These are phyloP conservation scores for Neoaliturus tenellus DNA, from an alignment of 2,888 invertebrate genomes.

Conservation along the genomic window DNA sequence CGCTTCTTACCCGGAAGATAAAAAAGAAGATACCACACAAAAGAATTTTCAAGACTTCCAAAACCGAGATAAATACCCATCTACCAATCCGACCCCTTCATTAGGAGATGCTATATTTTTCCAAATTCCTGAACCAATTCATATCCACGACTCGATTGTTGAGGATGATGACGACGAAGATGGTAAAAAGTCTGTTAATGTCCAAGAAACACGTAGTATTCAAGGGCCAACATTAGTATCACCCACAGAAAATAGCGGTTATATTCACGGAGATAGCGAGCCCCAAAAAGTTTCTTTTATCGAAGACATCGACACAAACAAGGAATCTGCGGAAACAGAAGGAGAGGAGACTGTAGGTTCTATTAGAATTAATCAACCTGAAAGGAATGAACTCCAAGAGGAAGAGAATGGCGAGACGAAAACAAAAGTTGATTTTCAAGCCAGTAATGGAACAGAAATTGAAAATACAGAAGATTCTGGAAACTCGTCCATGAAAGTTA, in stretches of 20 bases:
- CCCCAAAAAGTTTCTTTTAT: constrained; percentile 18
- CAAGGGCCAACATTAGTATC: constrained; percentile 40
- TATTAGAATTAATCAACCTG: neutral
- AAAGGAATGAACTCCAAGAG: neutral
- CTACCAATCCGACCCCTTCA: constrained; percentile 61
- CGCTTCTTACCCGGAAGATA: constrained; percentile 23
- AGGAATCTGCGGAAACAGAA: constrained; percentile 21
- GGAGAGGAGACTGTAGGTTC: constrained; percentile 34
- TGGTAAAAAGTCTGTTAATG: constrained; percentile 19
- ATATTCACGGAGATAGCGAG: neutral
- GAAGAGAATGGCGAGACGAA: neutral
- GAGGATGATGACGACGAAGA: constrained; percentile 16
- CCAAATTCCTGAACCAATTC: constrained; percentile 57
- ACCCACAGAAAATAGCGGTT: constrained; percentile 15
- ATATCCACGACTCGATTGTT: constrained; percentile 34
- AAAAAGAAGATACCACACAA: constrained; percentile 27
- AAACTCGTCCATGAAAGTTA: constrained; percentile 52
- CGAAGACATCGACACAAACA: constrained; percentile 5
- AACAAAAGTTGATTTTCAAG: constrained; percentile 7
- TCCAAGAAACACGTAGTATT: constrained; percentile 54
- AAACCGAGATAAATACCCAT: constrained; percentile 50
- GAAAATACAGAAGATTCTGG: constrained; percentile 52
- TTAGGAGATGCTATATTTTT: constrained; percentile 57
- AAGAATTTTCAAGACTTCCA: constrained; percentile 3
- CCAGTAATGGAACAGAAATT: constrained; percentile 23